A percentile compares a stretch with the other conserved stretches of the same genome.
These are phyloP conservation scores for Panzeria rudis DNA, from an alignment of 2,888 invertebrate species.

Conservation along the genomic window DNA sequence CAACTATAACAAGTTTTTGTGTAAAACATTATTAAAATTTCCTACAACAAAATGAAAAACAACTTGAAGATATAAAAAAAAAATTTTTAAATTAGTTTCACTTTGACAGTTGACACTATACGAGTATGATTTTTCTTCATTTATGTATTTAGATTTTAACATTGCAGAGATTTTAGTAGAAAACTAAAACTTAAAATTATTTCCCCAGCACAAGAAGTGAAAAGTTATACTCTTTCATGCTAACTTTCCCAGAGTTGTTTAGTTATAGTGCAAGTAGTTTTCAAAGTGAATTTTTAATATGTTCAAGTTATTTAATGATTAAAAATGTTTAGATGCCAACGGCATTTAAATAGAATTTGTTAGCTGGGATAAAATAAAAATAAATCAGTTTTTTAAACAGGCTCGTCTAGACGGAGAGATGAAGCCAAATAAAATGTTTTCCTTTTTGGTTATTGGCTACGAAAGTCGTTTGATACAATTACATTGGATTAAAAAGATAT, in stretches of 20 bases:
- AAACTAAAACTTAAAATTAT: slow-evolving; percentile 26
- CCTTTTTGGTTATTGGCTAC: too few relatives aligned
- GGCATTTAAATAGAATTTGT: not conserved
- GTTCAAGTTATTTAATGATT: slow-evolving; percentile 14
- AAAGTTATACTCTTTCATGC: not conserved
- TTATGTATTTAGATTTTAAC: slow-evolving; percentile 13
- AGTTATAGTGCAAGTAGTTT: slow-evolving; percentile 5
- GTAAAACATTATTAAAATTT: slow-evolving; percentile 46
- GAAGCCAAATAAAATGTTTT: too few relatives aligned
- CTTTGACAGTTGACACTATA: slow-evolving; percentile 41
- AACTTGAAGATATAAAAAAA: not conserved
- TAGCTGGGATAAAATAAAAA: not conserved
- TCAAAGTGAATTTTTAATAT: slow-evolving; percentile 14
- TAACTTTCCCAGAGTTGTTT: not conserved
- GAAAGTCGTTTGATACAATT: too few relatives aligned
- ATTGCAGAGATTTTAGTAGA: slow-evolving; percentile 6
- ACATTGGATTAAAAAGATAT: too few relatives aligned
- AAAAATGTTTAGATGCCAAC: slow-evolving; percentile 25
- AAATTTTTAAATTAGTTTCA: slow-evolving; percentile 37
- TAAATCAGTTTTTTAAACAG: too few relatives aligned
- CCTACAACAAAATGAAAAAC: slow-evolving; percentile 23
- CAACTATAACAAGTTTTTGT: slow-evolving; percentile 30
- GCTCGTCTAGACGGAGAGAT: too few relatives aligned
- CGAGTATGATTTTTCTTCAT: slow-evolving; percentile 13
- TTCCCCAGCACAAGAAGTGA: not conserved